Conservation (phyloP, 2,888 invertebrate species). For the Thyatira batis region DNA sequence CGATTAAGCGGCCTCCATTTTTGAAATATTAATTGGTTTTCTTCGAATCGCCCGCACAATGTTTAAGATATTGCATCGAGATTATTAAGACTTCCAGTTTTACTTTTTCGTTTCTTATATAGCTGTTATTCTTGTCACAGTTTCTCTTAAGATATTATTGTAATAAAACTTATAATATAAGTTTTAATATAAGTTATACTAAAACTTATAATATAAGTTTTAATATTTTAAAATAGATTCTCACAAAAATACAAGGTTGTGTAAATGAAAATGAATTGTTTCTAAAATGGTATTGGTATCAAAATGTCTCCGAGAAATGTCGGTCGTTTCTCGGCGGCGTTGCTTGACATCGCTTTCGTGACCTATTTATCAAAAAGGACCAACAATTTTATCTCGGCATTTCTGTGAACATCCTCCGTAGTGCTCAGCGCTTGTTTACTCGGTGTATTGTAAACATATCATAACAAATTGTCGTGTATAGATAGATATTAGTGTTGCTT, state of each 20-base stretch:
- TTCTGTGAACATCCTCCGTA: constrained; percentile 43
- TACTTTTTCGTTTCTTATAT: too few relatives aligned
- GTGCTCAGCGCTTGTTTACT: constrained; percentile 40
- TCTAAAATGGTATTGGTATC: not conserved
- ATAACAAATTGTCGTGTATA: constrained; percentile 35
- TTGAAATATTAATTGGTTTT: not conserved
- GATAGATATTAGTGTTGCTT: constrained; percentile 9
- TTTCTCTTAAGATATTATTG: too few relatives aligned
- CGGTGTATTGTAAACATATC: constrained; percentile 49
- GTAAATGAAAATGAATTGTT: not conserved
- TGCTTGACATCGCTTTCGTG: constrained; percentile 48
- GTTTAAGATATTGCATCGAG: too few relatives aligned
- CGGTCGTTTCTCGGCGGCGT: constrained; percentile 29
- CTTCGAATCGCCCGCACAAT: too few relatives aligned
- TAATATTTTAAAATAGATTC: too few relatives aligned
- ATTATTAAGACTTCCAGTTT: too few relatives aligned
- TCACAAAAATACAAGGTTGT: not conserved
- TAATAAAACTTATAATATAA: too few relatives aligned
- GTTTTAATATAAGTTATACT: too few relatives aligned
- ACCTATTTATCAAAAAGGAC: constrained; percentile 59
- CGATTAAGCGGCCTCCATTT: not conserved
- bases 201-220: too few relatives aligned
- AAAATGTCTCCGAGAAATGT: constrained; percentile 27
- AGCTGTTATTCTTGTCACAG: too few relatives aligned
- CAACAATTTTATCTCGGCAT: constrained; percentile 48